Evolutionary conservation across 2,113 vertebrate species (phyloP).

Genomic region (Vireo altiloquus): DNA sequence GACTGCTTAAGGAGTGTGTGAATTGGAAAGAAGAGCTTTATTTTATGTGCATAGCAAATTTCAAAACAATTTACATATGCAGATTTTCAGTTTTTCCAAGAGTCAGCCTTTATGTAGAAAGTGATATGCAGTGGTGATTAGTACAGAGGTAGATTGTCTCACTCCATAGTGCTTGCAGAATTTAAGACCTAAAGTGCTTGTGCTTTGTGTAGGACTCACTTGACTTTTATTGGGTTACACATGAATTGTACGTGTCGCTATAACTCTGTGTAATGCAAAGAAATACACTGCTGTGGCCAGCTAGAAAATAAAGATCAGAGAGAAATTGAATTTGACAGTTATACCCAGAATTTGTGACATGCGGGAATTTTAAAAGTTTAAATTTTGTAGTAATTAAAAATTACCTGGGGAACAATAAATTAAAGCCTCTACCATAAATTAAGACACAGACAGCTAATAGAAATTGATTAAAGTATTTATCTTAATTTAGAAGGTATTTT

Average conservation of each 20-base stretch:
- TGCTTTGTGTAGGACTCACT: background rate
- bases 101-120: background rate
- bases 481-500: conserved; percentile 3
- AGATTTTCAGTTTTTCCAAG: background rate
- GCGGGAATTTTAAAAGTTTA: background rate
- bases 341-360: background rate
- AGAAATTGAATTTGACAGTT: background rate
- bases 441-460: background rate
- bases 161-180: background rate
- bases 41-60: background rate
- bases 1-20: background rate
- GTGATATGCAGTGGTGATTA: background rate
- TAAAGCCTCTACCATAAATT: background rate
- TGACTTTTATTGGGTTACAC: background rate
- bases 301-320: background rate
- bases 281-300: background rate
- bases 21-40: background rate
- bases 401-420: background rate
- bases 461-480: conserved; percentile 23
- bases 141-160: background rate
- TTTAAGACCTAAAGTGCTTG: background rate
- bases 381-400: conserved; percentile 23
- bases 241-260: background rate
- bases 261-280: background rate
- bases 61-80: background rate